Evolutionary conservation across 2,888 invertebrate species (phyloP).

Genomic region (Dasypogon diadema): DNA sequence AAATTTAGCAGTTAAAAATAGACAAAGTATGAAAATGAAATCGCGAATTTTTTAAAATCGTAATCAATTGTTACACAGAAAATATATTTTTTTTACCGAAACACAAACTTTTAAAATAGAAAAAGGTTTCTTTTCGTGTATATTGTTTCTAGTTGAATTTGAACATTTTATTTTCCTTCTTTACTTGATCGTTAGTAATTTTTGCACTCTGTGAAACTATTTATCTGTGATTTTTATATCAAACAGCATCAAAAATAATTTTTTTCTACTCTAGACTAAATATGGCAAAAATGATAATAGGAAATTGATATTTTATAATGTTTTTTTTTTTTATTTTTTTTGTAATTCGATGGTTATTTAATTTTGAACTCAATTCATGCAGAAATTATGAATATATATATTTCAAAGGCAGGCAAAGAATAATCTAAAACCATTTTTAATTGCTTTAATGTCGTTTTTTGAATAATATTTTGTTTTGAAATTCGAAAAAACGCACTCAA

Average conservation of each 20-base stretch:
- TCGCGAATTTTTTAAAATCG: slow-evolving; percentile 36
- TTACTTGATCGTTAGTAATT: slow-evolving; percentile 16
- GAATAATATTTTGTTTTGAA: too few relatives aligned
- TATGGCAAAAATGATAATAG: slow-evolving; percentile 16
- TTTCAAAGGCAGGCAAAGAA: too few relatives aligned
- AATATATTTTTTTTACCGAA: slow-evolving; percentile 10
- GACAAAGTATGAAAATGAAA: slow-evolving; percentile 29
- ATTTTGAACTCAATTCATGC: too few relatives aligned
- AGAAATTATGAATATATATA: too few relatives aligned
- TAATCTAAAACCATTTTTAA: too few relatives aligned
- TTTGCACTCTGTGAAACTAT: slow-evolving; percentile 52
- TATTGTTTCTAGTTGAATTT: slow-evolving; percentile 15
- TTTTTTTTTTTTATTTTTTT: too few relatives aligned
- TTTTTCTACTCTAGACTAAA: not conserved
- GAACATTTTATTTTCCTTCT: slow-evolving; percentile 2
- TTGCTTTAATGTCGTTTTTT: too few relatives aligned
- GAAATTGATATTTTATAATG: not conserved
- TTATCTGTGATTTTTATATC: slow-evolving; percentile 54
- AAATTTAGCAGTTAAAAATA: slow-evolving; percentile 42
- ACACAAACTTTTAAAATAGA: not conserved
- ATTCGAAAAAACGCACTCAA: too few relatives aligned
- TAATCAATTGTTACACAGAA: slow-evolving; percentile 28
- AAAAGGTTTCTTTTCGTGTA: slow-evolving; percentile 8
- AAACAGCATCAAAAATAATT: slow-evolving; percentile 18
- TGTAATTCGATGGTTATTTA: too few relatives aligned